phyloP scores from a whole-genome alignment of 2,797 vertebrate genomes.

The Syngnathus acus region DNA sequence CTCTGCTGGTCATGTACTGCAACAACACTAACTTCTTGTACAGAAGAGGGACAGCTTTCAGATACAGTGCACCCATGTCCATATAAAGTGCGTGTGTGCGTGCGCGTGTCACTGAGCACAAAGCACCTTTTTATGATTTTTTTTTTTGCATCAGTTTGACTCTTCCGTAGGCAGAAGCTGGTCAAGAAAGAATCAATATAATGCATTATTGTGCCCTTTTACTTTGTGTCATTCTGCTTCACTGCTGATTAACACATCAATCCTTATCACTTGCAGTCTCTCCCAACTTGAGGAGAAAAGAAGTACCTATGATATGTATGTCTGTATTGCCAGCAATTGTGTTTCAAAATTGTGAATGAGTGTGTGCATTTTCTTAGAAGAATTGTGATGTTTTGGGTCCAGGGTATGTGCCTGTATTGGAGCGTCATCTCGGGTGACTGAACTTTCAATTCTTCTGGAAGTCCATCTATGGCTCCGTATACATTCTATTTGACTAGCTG shows the following conservation, averaged over 20 bases:
- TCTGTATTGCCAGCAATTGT: conserved; percentile 35
- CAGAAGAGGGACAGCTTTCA: conserved; percentile 50
- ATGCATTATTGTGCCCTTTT: conserved; percentile 17
- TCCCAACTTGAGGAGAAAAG: conserved; percentile 32
- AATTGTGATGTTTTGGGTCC: conserved; percentile 39
- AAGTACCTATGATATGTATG: conserved; percentile 41
- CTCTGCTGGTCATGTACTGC: conserved; percentile 65
- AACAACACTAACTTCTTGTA: conserved; percentile 58
- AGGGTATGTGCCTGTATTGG: conserved; percentile 29
- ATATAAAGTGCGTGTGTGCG: conserved; percentile 31
- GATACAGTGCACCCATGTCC: conserved; percentile 50
- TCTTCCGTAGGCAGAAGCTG: conserved; percentile 18
- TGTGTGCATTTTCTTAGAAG: conserved; percentile 39
- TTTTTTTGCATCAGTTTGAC: conserved; percentile 43
- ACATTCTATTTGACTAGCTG: conserved; percentile 61
- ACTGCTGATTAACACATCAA: conserved; percentile 21
- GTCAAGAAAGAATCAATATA: conserved; percentile 1
- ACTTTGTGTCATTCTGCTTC: conserved; percentile 43
- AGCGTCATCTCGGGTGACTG: conserved; percentile 36
- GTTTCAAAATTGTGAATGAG: conserved; percentile 44
- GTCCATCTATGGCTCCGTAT: conserved; percentile 47
- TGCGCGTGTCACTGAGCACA: conserved; percentile 60
- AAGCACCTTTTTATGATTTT: conserved; percentile 65
- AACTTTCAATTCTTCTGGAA: conserved; percentile 55
- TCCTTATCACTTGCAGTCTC: conserved; percentile 44